phyloP scores from a whole-genome alignment of 2,888 invertebrate species.

The Oscheius sp. region DNA sequence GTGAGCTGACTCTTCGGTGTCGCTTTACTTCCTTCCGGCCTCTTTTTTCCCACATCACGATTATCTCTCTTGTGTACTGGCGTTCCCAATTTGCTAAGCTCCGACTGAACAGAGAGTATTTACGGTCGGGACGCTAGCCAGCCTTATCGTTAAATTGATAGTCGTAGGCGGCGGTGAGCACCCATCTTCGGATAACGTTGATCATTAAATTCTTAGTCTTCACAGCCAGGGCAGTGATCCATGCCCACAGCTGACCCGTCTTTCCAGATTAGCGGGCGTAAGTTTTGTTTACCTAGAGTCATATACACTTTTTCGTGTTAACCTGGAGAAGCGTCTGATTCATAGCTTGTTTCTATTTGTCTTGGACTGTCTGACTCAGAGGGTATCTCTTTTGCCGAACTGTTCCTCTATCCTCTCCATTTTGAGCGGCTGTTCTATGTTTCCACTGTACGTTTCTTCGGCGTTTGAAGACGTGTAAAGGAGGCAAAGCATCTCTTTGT shows the following conservation, averaged over 20 bases:
- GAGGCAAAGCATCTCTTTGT: not conserved
- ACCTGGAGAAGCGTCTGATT: slow-evolving; percentile 21
- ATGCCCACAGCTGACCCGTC: not conserved
- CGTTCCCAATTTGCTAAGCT: slow-evolving; percentile 5
- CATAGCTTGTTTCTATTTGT: slow-evolving; percentile 26
- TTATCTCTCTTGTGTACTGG: not conserved
- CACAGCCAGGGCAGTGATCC: too few species aligned
- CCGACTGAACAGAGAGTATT: slow-evolving; percentile 7
- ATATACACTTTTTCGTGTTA: slow-evolving; percentile 11
- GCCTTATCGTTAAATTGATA: slow-evolving; percentile 25
- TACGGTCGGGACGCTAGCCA: slow-evolving; percentile 12
- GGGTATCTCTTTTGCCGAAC: slow-evolving; percentile 14
- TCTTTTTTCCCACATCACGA: not conserved
- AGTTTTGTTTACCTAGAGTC: slow-evolving; percentile 6
- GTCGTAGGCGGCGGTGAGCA: not conserved
- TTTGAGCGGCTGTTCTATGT: not conserved
- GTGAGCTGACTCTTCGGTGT: too few species aligned
- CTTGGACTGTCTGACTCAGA: slow-evolving; percentile 20
- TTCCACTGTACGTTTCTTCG: not conserved
- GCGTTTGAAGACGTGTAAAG: not conserved
- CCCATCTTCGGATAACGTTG: not conserved
- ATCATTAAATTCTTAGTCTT: not conserved
- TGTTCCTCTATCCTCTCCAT: slow-evolving; percentile 27
- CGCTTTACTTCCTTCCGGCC: too few species aligned
- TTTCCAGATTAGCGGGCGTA: slow-evolving; percentile 7